Conservation (phyloP, 2,113 vertebrate species). For the Carassius carassius region DNA sequence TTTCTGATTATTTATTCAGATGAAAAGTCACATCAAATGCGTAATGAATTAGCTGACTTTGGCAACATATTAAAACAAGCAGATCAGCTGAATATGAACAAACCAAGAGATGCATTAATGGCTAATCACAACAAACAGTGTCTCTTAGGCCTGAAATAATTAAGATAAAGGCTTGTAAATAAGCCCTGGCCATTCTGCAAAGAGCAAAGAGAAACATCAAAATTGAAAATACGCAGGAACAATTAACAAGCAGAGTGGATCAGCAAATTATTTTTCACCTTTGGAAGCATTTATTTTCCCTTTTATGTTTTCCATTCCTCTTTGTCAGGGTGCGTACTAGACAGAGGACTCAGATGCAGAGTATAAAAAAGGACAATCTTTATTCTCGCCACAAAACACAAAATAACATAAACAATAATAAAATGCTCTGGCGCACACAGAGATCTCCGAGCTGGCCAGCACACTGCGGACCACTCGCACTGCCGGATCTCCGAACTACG, state of each 20-base stretch:
- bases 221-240: background rate
- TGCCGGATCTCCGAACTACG: too few relatives aligned
- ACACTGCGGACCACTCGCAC: too few relatives aligned
- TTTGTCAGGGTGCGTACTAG: too few relatives aligned
- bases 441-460: too few relatives aligned
- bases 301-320: background rate
- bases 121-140: conserved; percentile 35
- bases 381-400: too few relatives aligned
- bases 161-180: background rate
- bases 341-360: too few relatives aligned
- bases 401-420: too few relatives aligned
- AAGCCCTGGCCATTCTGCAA: background rate
- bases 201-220: background rate
- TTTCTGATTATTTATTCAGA: conserved; percentile 10
- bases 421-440: too few relatives aligned
- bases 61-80: conserved; percentile 21
- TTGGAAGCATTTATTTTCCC: background rate
- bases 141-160: background rate
- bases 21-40: background rate
- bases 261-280: background rate
- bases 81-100: conserved; percentile 28
- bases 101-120: conserved; percentile 23
- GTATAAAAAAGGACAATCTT: too few relatives aligned
- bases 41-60: conserved; percentile 20
- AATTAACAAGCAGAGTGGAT: conserved; percentile 11